Evolutionary conservation across 2,113 vertebrate genomes (phyloP), one percentile per base, ranked within the genome.

Genomic region (Antennarius striatus): DNA sequence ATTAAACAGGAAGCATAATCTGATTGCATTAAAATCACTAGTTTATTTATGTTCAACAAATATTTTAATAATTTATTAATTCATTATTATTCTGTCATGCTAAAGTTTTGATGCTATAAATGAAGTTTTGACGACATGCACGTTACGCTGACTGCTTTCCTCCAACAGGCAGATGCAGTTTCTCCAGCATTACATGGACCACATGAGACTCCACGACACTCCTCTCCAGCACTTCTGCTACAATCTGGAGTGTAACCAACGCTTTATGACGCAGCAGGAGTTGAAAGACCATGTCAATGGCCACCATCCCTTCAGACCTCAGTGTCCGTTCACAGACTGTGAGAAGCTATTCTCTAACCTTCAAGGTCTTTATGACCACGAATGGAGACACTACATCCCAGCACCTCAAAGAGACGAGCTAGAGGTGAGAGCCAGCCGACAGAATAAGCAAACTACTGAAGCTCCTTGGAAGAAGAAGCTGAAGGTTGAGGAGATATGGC

Each of bases 161-260:
- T 57, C 45, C 60, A 57, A 51, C 87, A 91, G 90, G 74, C 65
- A 73, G 40, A 49, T 89, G 0, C 79, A 86, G 66, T 80, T 79
- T 45, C 91, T 95, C 42, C 94, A 94, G 28, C 96, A 99, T 80
- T 98, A 96, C 73, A 94, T 95, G 71, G 96, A 97, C 67, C 98
- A 99, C 81, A 89, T 98, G 79, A 95, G 94, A 68, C 93, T 93
- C 74, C 98, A 99, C 1, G 82, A 90, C 54, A 90, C 93, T 78
- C 90, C 93, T 78, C 94, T 95, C 54, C 95, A 92, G 56, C 93
- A 96, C 77, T 95, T 95, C 62, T 99, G 98, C 90, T 94, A 94
- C 91, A 96, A 99, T 70, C 88, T 91, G 53, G 93, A 94, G 65
- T 99, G 97, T 84, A 89, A 90, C 61, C 90, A 93, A 79, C 93